A percentile compares a stretch with the other conserved stretches of the same genome.
Conservation (phyloP, 1,140 invertebrate species). For the Tribolium castaneum region DNA sequence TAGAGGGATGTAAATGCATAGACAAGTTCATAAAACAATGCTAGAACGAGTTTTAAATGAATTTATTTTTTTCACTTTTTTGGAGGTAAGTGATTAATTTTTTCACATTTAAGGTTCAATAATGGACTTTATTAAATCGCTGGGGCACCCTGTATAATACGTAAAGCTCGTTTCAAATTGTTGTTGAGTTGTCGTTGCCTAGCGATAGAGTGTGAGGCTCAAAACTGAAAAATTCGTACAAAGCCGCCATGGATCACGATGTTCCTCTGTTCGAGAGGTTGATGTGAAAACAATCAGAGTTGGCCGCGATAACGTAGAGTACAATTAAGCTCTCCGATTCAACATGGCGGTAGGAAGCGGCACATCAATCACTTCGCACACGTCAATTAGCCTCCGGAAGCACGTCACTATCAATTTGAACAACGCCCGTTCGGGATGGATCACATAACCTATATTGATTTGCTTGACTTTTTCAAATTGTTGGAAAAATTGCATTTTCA, state of each 20-base stretch:
- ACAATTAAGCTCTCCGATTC: constrained; percentile 59
- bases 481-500: constrained; percentile 40
- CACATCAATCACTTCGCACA: constrained; percentile 64
- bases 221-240: no score
- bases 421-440: constrained; percentile 52
- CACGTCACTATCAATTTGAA: constrained; percentile 64
- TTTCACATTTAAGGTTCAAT: no score
- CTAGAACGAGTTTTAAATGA: no score
- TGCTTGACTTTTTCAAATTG: constrained; percentile 45
- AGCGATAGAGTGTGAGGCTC: no score
- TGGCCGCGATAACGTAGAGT: constrained; percentile 54
- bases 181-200: no score
- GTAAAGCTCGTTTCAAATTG: no score
- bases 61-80: no score
- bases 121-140: no score
- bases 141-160: no score
- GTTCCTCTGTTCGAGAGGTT: constrained; percentile 46
- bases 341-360: constrained; percentile 62
- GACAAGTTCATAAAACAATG: no score
- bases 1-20: no score
- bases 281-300: constrained; percentile 57
- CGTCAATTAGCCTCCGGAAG: constrained; percentile 64
- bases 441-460: constrained; percentile 58
- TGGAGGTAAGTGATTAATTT: no score
- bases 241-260: constrained; percentile 12